Conservation (phyloP, 2,888 invertebrate species). For the Seira ritae region DNA sequence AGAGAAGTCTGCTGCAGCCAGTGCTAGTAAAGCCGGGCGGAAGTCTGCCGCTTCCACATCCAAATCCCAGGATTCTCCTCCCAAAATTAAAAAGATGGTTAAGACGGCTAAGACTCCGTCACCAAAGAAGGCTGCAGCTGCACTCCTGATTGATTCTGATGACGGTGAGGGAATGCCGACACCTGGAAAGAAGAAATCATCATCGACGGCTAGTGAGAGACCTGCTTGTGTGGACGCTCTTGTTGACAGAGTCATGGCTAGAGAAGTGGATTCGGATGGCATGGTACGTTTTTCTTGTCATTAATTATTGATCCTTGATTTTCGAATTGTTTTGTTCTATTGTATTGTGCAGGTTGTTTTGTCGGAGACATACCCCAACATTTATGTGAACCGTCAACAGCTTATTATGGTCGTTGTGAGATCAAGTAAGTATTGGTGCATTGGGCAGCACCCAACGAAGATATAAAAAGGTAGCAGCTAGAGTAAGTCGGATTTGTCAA, state of each 20-base stretch:
- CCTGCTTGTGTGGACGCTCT: conserved; percentile 56
- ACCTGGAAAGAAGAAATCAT: conserved; percentile 37
- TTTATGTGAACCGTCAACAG: conserved; percentile 49
- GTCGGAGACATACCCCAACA: conserved; percentile 38
- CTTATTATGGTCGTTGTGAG: conserved; percentile 47
- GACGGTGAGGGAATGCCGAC: conserved; percentile 24
- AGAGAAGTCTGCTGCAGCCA: conserved; percentile 48
- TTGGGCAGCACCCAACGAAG: too few relatives aligned
- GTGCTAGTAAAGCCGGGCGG: conserved; percentile 14
- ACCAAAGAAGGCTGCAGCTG: conserved; percentile 47
- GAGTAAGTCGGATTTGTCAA: too few relatives aligned
- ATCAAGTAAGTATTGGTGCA: conserved; percentile 55
- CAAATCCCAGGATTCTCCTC: conserved; percentile 37
- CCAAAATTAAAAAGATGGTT: conserved; percentile 33
- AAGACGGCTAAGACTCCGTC: conserved; percentile 34
- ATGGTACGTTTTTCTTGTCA: conserved; percentile 45
- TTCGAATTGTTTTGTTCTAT: too few relatives aligned
- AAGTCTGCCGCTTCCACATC: conserved; percentile 21
- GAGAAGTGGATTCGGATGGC: conserved; percentile 54
- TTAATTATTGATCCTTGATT: too few relatives aligned
- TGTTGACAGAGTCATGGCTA: conserved; percentile 37
- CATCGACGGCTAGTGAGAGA: conserved; percentile 9
- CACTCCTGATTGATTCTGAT: conserved; percentile 36
- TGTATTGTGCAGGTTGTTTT: conserved; percentile 50
- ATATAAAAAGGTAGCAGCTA: too few relatives aligned